Evolutionary conservation across 2,113 vertebrate species (phyloP).

Genomic region (Platanista minor): DNA sequence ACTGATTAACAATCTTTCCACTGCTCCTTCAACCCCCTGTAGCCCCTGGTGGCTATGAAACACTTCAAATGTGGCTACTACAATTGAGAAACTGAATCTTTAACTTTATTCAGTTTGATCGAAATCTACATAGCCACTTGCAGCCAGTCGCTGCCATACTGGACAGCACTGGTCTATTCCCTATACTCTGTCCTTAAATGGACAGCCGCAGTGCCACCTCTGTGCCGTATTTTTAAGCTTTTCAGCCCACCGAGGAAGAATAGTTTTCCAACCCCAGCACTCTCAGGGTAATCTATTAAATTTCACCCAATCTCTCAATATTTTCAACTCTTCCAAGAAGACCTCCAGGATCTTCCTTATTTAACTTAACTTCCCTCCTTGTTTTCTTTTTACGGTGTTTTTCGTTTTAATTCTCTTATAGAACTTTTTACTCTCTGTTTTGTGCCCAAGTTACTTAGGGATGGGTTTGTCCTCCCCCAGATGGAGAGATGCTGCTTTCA

Average conservation of each 20-base stretch:
- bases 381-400: neutral
- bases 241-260: neutral
- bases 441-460: neutral
- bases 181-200: neutral
- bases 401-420: neutral
- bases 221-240: neutral
- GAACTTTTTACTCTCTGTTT: neutral
- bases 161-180: neutral
- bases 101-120: neutral
- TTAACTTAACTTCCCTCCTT: constrained; percentile 11
- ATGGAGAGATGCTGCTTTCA: constrained; percentile 19
- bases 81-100: neutral
- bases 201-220: neutral
- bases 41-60: neutral
- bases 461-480: neutral
- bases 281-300: neutral
- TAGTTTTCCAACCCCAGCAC: neutral
- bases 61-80: neutral
- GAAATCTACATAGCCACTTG: neutral
- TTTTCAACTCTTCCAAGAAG: constrained; percentile 10
- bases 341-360: neutral
- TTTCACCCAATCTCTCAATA: neutral
- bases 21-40: neutral
- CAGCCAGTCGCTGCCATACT: neutral
- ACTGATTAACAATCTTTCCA: neutral